Evolutionary conservation across 1,140 invertebrate genomes (phyloP), one percentile per base, ranked within the genome.

Genomic region (Achatina immaculata): DNA sequence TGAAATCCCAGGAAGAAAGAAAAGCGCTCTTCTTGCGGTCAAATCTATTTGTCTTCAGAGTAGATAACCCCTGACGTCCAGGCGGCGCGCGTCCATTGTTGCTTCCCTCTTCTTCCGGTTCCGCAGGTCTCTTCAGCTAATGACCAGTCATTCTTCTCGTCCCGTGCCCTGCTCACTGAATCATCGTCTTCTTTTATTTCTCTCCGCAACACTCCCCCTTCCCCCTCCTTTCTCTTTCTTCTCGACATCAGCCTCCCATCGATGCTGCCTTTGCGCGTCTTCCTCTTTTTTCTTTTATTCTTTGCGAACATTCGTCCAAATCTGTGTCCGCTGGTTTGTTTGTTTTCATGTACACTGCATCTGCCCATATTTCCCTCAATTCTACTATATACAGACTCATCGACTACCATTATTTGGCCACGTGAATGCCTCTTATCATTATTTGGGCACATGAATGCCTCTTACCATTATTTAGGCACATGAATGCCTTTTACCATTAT

Each of bases 1-100:
- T 42, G 68, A 38, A 21, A 14, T 38, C n/a, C 4, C 16, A n/a
- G 62, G 68, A 42, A 28, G 68, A 65, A 34, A 69, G 42, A 42
- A 43, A 43, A 42, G 68, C n/a, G 14, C 21, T 62, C 21, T 69
- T 69, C 68, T 43, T 38, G 6, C 24, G 38, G 68, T 42, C 68
- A 31, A 73, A 73, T 73, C 28, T 73, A 73, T 73, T 73, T 48
- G 40, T 73, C 71, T 43, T 73, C 71, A 73, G 43, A 45, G 71
- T 48, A 73, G 71, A 73, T 73, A 73, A 73, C 71, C 43, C 71
- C 71, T 48, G 71, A 73, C 71, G 71, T 73, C 71, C 71, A 73
- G 43, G 42, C 71, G 71, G 71, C 43, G 43, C 43, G 71, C 21
- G 71, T 43, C 71, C 71, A 73, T 73, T 73, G 71, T 73, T 73